Conservation (phyloP, 1,140 invertebrate species). For the Euborellia annulipes region DNA sequence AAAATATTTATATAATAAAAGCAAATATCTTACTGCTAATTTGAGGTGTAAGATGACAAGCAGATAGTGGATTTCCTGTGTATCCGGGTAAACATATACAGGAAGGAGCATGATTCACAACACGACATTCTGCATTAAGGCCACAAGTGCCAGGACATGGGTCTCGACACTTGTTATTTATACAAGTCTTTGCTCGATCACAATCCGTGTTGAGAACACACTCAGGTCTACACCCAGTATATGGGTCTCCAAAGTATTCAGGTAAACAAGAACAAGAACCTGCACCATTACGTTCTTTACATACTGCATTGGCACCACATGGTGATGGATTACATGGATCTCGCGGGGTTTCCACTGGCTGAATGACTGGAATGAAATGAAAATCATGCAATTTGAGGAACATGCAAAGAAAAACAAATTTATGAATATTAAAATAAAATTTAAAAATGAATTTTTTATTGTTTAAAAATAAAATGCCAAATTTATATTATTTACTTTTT, state of each 20-base stretch:
- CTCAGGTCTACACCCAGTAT: slow-evolving; percentile 49
- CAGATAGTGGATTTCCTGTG: slow-evolving; percentile 58
- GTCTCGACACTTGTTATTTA: slow-evolving; percentile 57
- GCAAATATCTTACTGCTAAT: slow-evolving; percentile 12
- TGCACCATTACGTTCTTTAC: slow-evolving; percentile 41
- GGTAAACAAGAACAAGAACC: slow-evolving; percentile 53
- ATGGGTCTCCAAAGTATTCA: slow-evolving; percentile 50
- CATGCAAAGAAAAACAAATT: too few species aligned
- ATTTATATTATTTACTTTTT: too few species aligned
- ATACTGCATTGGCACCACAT: slow-evolving; percentile 54
- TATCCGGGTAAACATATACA: slow-evolving; percentile 55
- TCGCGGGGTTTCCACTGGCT: slow-evolving; percentile 17
- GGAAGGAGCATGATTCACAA: slow-evolving; percentile 56
- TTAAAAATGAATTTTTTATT: slow-evolving; percentile 32
- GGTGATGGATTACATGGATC: slow-evolving; percentile 50
- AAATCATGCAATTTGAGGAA: too few species aligned
- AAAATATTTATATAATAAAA: not conserved
- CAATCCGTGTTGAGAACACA: slow-evolving; percentile 61
- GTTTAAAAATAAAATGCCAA: too few species aligned
- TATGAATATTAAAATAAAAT: too few species aligned
- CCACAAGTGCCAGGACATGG: slow-evolving; percentile 61
- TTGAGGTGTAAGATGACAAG: slow-evolving; percentile 29
- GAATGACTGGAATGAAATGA: slow-evolving; percentile 6
- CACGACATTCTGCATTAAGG: slow-evolving; percentile 50
- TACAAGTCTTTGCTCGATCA: slow-evolving; percentile 46